Evolutionary conservation across 2,797 vertebrate species (phyloP).

Genomic region (Pipistrellus nathusii): DNA sequence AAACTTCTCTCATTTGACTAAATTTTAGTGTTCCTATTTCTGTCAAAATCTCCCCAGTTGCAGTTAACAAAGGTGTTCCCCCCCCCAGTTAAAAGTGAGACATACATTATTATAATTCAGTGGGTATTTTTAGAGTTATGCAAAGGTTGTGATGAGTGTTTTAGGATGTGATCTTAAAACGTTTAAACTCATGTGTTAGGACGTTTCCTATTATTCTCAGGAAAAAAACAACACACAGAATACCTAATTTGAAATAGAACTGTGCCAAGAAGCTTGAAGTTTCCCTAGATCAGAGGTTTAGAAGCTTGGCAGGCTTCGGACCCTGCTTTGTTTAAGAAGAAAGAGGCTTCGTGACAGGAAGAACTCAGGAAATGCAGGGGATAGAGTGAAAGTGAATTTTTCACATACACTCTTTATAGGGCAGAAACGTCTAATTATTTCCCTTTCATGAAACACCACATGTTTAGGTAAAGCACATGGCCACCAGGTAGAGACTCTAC

Average conservation of each 20-base stretch:
- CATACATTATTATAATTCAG: constrained; percentile 51
- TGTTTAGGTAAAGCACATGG: background rate
- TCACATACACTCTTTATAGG: background rate
- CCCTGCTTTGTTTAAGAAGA: background rate
- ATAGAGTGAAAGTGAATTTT: constrained; percentile 29
- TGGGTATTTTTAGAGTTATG: constrained; percentile 40
- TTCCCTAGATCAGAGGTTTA: constrained; percentile 30
- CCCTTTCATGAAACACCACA: background rate
- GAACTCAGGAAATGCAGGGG: background rate
- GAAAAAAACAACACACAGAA: background rate
- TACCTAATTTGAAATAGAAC: background rate
- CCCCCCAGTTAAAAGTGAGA: background rate
- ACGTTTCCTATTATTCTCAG: background rate
- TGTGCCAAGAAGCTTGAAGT: background rate
- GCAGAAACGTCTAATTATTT: background rate
- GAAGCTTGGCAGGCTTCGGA: background rate
- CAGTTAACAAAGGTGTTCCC: background rate
- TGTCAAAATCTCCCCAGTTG: background rate
- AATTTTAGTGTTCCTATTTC: constrained; percentile 2
- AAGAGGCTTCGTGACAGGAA: background rate
- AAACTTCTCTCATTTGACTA: background rate
- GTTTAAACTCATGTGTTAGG: background rate
- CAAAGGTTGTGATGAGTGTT: constrained; percentile 41
- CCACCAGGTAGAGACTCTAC: background rate
- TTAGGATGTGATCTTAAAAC: background rate